Conservation (phyloP, 1,140 invertebrate genomes). For the Mylabris phalerata region DNA sequence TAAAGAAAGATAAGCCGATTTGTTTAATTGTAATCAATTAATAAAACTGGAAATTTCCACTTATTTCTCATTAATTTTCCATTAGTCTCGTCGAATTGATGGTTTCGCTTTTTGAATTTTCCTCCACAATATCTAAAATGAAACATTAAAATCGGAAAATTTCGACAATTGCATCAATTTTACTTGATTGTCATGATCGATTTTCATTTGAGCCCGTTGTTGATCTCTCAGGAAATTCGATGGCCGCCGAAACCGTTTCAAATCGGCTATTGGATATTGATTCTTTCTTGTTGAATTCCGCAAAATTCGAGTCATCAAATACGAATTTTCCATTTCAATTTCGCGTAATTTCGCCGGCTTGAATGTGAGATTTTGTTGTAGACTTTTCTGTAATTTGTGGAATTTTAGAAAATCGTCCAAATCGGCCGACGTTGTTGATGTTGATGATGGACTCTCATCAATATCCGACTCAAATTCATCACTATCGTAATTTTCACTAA, state of each 20-base stretch:
- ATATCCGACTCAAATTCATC: constrained; percentile 1
- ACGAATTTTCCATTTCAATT: constrained; percentile 29
- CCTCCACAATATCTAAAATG: constrained; percentile 29
- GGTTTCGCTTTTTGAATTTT: constrained; percentile 32
- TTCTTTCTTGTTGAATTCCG: constrained; percentile 21
- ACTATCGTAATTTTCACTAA: constrained; percentile 1
- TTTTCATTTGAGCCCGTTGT: constrained; percentile 27
- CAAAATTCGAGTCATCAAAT: constrained; percentile 32
- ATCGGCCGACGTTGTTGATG: neutral
- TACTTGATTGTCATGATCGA: constrained; percentile 30
- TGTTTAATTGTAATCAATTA: neutral
- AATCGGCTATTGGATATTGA: constrained; percentile 14
- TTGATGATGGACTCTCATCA: neutral
- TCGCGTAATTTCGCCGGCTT: constrained; percentile 19
- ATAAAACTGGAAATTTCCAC: neutral
- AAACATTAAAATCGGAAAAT: constrained; percentile 2
- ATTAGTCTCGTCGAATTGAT: constrained; percentile 11
- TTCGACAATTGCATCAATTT: neutral
- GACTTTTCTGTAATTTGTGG: neutral
- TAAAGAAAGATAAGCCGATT: too few species aligned
- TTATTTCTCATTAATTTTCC: neutral
- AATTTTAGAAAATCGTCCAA: neutral
- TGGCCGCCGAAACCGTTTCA: constrained; percentile 20
- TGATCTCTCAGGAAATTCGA: constrained; percentile 17
- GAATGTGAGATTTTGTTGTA: constrained; percentile 24